Conservation (phyloP, 2,797 vertebrate species). For the Aplochiton taeniatus region DNA sequence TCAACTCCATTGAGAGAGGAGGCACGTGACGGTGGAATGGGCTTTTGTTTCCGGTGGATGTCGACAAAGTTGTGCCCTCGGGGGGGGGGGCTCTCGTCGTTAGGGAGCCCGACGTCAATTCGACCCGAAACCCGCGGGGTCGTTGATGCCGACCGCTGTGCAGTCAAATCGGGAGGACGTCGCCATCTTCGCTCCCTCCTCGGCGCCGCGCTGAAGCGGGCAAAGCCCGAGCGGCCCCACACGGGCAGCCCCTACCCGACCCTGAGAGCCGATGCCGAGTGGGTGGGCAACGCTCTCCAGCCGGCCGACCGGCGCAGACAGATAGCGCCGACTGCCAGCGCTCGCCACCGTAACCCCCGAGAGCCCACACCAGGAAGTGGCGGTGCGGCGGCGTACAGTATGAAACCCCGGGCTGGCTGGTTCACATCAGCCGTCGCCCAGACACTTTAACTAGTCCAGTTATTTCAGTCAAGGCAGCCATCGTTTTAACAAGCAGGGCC, state of each 20-base stretch:
- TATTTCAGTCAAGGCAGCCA: constrained; percentile 65
- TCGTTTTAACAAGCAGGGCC: constrained; percentile 62
- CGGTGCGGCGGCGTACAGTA: constrained; percentile 42
- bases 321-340: constrained; percentile 33
- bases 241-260: constrained; percentile 29
- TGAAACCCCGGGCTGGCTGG: constrained; percentile 48
- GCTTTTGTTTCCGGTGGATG: constrained; percentile 46
- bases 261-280: constrained; percentile 40
- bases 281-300: constrained; percentile 58
- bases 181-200: no score
- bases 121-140: constrained; percentile 19
- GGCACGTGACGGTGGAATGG: constrained; percentile 47
- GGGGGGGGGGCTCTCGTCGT: constrained; percentile 5
- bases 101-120: constrained; percentile 3
- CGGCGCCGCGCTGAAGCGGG: no score
- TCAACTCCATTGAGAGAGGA: constrained; percentile 26
- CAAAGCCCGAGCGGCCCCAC: no score
- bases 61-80: constrained; percentile 33
- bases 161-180: no score
- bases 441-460: constrained; percentile 47
- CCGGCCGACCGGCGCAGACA: constrained; percentile 50
- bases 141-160: background rate
- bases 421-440: constrained; percentile 55
- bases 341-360: constrained; percentile 59
- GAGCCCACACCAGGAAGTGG: constrained; percentile 54